Base-by-base conservation (phyloP, 2,888 invertebrate genomes). In the Gryllus longicercus region DNA sequence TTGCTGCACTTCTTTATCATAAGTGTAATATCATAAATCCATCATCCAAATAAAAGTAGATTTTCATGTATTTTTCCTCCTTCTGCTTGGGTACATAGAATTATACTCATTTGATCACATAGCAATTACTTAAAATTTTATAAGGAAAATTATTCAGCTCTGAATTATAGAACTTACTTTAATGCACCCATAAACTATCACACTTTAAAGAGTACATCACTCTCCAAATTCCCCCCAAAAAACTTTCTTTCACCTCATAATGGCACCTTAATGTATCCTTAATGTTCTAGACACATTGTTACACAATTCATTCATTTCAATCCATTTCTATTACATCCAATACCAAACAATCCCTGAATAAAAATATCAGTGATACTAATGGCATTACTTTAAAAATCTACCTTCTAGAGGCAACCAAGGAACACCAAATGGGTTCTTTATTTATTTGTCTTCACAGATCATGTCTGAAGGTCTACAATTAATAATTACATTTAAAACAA, bases 71-170 rank as follows among this genome's bases (percentile, higher is more conserved):
- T 38, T 8, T 63, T 63, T 63, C 11, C 63, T 63, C 63, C 63
- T 63, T 63, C 63, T 63, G 63, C 14, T 18, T 63, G n/a, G 14
- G 16, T 63, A 63, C 63, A 11, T 18, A n/a, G n/a, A 63, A 63
- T 63, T 2, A 63, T 63, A 3, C 16, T 63, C 63, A 18, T 63
- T 63, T 18, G n/a, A 63, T 63, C n/a, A 63, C 63, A 18, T 63
- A 63, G 63, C 11, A 63, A 63, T 18, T 63, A 63, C 16, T 63
- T 63, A 63, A 14, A 63, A 63, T 63, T 63, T 63, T 63, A 63
- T n/a, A 63, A 63, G 63, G 63, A 63, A 63, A 63, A 63, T 63
- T 63, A 63, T 63, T 63, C 63, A 63, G 63, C 63, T 63, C 63
- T 11, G 63, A 18, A 18, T 63, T n/a, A 10, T 63, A 63, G n/a